Base-by-base conservation (phyloP, 2,888 invertebrate genomes). In the Tolmerus cingulatus region DNA sequence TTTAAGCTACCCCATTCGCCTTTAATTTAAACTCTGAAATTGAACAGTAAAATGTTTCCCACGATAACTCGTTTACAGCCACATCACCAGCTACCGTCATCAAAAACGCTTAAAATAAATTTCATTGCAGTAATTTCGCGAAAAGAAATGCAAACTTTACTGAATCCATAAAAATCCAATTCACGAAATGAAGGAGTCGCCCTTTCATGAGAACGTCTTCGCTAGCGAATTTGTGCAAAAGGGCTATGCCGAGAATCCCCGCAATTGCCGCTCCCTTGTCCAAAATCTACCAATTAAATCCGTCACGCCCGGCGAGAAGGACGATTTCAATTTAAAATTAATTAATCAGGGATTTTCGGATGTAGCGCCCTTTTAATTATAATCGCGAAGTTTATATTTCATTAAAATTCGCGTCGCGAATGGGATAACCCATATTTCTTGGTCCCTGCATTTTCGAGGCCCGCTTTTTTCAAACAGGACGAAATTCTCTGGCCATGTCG, bases 331-430 rank as follows among this genome's bases (percentile, higher is more conserved):
- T 81, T 81, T 81, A 81, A 81, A 81, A 81, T 81, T 81, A 81
- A 81, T 81, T 81, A 81, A 81, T 81, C 81, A 81, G 27, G 81
- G 81, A 81, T 81, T 81, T 81, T 81, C 81, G 55, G 81, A 81
- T 81, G 81, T 81, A 51, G 81, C 81, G 30, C 81, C 81, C 81
- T 81, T 81, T 81, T 81, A 81, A 81, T 81, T 81, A 55, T 81
- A 81, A 81, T 81, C 81, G 16, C 51, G 51, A 81, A 81, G 81
- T 81, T 81, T 81, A 51, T 81, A 81, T 51, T 81, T 81, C 55
- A 81, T 81, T 81, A 81, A 81, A 81, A 66, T 66, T 66, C 66
- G 66, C 66, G 9, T 66, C 23, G 51, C 27, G 8, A 51, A 16
- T n/a, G 30, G 16, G 30, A 81, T 55, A 81, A 51, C 34, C 55